A percentile compares a stretch with the other conserved stretches of the same genome.
phyloP scores from a whole-genome alignment of 1,140 invertebrate genomes.

The Hetaerina americana region DNA sequence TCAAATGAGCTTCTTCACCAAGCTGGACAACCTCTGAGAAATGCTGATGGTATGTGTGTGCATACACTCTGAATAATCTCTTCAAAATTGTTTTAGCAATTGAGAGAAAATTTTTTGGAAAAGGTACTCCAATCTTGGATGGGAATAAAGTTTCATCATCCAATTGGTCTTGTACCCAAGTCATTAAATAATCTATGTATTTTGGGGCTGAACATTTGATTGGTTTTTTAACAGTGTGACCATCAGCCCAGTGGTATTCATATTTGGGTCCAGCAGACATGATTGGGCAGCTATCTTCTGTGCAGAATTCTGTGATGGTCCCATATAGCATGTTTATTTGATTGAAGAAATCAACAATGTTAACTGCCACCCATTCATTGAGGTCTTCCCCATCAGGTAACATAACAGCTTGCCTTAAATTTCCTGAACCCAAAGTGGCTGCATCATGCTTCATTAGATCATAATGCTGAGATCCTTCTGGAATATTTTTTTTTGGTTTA shows the following conservation, averaged over 20 bases:
- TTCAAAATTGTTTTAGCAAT: conserved; percentile 55
- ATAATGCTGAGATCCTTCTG: conserved; percentile 50
- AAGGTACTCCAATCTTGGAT: conserved; percentile 55
- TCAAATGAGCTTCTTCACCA: conserved; percentile 56
- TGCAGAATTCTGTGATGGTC: conserved; percentile 57
- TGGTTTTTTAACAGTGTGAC: conserved; percentile 48
- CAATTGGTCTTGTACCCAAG: conserved; percentile 57
- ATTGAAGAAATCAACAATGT: conserved; percentile 56
- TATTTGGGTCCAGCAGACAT: conserved; percentile 51
- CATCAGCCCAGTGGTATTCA: conserved; percentile 63
- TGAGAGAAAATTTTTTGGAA: conserved; percentile 48
- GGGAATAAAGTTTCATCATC: conserved; percentile 58
- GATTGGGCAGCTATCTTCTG: conserved; percentile 46
- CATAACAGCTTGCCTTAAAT: conserved; percentile 46
- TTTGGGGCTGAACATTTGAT: conserved; percentile 55
- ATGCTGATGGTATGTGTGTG: conserved; percentile 60
- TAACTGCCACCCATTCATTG: conserved; percentile 59
- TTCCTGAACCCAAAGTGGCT: conserved; percentile 50
- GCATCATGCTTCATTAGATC: conserved; percentile 56
- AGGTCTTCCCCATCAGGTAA: conserved; percentile 55
- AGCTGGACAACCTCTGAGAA: conserved; percentile 51
- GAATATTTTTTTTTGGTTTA: conserved; percentile 52
- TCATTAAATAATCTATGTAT: conserved; percentile 60
- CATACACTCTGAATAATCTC: conserved; percentile 53
- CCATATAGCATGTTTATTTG: conserved; percentile 63